phyloP scores from a whole-genome alignment of 2,113 vertebrate species.

The Steatornis caripensis region DNA sequence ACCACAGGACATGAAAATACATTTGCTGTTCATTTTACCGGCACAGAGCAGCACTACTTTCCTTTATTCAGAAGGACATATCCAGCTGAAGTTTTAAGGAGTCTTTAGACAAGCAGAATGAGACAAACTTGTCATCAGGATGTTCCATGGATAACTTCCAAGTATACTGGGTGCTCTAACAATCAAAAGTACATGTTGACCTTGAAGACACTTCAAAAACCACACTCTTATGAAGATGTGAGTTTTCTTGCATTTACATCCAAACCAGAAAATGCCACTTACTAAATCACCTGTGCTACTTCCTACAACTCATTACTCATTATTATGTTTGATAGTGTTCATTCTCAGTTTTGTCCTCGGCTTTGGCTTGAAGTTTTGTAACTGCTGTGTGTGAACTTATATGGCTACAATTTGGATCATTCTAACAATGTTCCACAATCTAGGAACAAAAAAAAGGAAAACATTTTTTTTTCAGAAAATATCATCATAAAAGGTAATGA shows the following conservation, averaged over 20 bases:
- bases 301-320: background rate
- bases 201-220: background rate
- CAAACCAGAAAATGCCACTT: background rate
- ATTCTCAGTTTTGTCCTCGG: background rate
- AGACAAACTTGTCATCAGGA: background rate
- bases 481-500: background rate
- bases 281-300: background rate
- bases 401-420: background rate
- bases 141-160: background rate
- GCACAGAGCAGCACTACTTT: background rate
- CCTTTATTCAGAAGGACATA: background rate
- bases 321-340: background rate
- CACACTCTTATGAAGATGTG: background rate
- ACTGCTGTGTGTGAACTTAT: background rate
- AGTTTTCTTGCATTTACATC: background rate
- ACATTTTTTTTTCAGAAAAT: background rate
- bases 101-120: background rate
- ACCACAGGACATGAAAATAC: background rate
- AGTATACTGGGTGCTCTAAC: background rate
- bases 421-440: background rate
- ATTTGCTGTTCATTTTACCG: background rate
- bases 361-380: background rate
- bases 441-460: background rate
- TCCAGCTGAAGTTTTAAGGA: background rate
- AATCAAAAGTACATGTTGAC: background rate